phyloP scores from a whole-genome alignment of 2,113 vertebrate genomes.

The Colossoma macropomum region DNA sequence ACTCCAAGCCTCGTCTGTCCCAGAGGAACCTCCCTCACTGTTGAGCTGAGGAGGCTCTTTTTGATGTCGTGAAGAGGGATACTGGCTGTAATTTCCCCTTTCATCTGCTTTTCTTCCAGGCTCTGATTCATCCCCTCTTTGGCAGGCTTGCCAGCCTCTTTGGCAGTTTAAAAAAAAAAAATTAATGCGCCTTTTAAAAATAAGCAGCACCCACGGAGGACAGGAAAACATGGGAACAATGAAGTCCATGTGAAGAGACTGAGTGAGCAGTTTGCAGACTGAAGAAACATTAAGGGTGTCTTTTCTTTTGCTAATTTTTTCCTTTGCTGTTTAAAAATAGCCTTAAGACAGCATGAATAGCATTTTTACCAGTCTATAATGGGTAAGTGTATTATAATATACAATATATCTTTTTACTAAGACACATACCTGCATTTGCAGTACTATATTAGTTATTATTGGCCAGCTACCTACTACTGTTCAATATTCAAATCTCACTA shows the following conservation, averaged over 20 bases:
- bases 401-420: neutral
- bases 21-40: conserved; percentile 74
- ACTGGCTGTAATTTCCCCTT: conserved; percentile 76
- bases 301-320: neutral
- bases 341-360: neutral
- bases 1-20: conserved; percentile 72
- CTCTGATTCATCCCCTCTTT: conserved; percentile 72
- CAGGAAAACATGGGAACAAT: conserved; percentile 19
- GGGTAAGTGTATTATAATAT: neutral
- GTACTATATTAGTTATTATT: too few species aligned
- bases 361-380: neutral
- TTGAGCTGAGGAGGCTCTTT: conserved; percentile 68
- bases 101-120: conserved; percentile 70
- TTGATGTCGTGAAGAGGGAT: conserved; percentile 80
- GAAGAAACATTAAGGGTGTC: neutral
- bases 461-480: too few species aligned
- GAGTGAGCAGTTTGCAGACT: conserved; percentile 4
- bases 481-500: too few species aligned
- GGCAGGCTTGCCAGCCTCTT: conserved; percentile 65
- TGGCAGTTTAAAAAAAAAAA: conserved; percentile 63
- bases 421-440: too few species aligned
- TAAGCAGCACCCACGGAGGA: conserved; percentile 56
- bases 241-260: neutral
- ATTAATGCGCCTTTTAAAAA: conserved; percentile 54
- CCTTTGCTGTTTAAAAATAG: neutral